phyloP scores from a whole-genome alignment of 2,888 invertebrate genomes.

The Macaria liturata region DNA sequence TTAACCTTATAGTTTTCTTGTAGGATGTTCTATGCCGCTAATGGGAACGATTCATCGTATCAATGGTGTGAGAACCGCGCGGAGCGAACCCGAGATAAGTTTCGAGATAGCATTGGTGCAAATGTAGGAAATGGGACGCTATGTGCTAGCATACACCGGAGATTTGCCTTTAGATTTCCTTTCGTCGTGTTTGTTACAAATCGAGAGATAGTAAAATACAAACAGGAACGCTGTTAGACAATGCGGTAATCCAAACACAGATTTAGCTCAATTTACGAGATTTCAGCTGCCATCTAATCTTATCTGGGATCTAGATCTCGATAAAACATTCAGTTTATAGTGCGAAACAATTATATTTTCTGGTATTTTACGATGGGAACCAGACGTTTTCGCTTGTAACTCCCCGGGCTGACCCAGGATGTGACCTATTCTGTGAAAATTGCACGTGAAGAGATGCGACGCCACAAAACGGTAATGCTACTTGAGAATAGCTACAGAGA shows the following conservation, averaged over 20 bases:
- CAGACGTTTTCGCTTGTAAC: constrained; percentile 16
- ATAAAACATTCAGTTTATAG: constrained; percentile 19
- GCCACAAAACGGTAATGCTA: constrained; percentile 33
- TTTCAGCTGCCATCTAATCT: constrained; percentile 20
- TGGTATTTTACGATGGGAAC: constrained; percentile 26
- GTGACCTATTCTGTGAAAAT: constrained; percentile 33
- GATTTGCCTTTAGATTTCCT: constrained; percentile 12
- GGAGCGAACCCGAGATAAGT: constrained; percentile 48
- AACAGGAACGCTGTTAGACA: constrained; percentile 13
- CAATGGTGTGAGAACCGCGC: constrained; percentile 64
- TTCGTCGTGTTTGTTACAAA: constrained; percentile 3
- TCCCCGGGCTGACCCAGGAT: constrained; percentile 31
- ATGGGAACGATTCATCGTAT: constrained; percentile 72
- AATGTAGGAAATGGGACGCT: constrained; percentile 45
- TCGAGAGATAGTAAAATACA: constrained; percentile 6
- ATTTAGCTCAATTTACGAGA: constrained; percentile 22
- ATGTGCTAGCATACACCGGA: constrained; percentile 20
- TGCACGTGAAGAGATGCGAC: constrained; percentile 24
- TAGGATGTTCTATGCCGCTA: constrained; percentile 67
- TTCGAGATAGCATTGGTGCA: constrained; percentile 50
- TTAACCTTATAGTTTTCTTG: constrained; percentile 78
- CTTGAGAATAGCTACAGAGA: constrained; percentile 39
- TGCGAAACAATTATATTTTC: constrained; percentile 22
- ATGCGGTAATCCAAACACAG: constrained; percentile 16
- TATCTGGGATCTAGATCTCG: constrained; percentile 20